Evolutionary conservation across 2,888 invertebrate species (phyloP).

Genomic region (Pyrrhia umbra): DNA sequence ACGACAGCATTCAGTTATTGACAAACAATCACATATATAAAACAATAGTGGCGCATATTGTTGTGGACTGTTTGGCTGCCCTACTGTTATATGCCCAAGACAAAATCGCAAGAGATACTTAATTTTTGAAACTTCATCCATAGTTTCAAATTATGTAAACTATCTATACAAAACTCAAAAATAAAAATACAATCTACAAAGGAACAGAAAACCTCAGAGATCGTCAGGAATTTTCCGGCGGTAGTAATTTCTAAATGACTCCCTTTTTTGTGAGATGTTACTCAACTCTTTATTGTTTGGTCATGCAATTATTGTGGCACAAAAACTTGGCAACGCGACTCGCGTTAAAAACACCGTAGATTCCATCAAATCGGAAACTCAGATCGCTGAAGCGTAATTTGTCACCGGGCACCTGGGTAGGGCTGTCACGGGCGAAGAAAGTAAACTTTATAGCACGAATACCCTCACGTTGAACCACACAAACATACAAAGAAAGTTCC

Average conservation of each 20-base stretch:
- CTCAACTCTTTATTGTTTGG: slow-evolving; percentile 59
- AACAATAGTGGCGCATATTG: too few relatives aligned
- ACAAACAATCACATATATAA: not conserved
- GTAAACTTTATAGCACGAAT: not conserved
- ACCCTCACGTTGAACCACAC: not conserved
- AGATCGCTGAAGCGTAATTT: slow-evolving; percentile 66
- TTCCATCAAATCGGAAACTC: slow-evolving; percentile 70
- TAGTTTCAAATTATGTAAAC: not conserved
- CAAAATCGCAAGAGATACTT: not conserved
- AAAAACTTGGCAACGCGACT: slow-evolving; percentile 59
- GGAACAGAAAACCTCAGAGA: slow-evolving; percentile 30
- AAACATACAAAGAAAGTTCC: too few relatives aligned
- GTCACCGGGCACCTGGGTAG: slow-evolving; percentile 57
- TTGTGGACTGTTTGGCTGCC: too few relatives aligned
- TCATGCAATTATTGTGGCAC: slow-evolving; percentile 57
- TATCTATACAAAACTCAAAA: slow-evolving; percentile 8
- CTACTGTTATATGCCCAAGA: too few relatives aligned
- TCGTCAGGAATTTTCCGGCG: slow-evolving; percentile 46
- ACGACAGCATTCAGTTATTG: not conserved
- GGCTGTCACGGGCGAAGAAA: slow-evolving; percentile 40
- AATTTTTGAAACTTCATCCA: not conserved
- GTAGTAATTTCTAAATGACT: slow-evolving; percentile 55
- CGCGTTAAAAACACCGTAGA: slow-evolving; percentile 57
- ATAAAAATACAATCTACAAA: slow-evolving; percentile 5
- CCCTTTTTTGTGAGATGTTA: slow-evolving; percentile 57